Evolutionary conservation across 1,140 invertebrate species (phyloP), one percentile per base, ranked within the genome.

Genomic region (Paracyclopina nana): DNA sequence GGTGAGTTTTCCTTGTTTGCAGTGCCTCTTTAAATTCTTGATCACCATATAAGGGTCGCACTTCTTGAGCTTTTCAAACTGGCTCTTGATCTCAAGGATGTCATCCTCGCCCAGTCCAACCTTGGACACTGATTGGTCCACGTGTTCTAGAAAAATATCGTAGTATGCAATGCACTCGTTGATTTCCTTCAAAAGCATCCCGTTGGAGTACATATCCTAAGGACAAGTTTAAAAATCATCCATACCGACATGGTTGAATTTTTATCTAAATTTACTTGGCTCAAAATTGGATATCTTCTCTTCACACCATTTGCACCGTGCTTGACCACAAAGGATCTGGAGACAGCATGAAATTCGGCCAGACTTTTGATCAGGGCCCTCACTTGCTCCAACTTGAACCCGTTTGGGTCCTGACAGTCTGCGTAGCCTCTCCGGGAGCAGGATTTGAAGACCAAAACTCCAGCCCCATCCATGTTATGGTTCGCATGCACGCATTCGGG

Each of bases 381-480:
- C 2, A 38, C n/a, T 8, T 38, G n/a, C 5, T 38, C 8, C 5
- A 20, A n/a, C 14, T n/a, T 16, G 4, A 38, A 9, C 5, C 34
- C 34, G n/a, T 38, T 20, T 3, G 34, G 34, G 20, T 38, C 20
- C 5, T 38, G n/a, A 20, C 34, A 38, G 20, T 38, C n/a, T 9
- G n/a, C n/a, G 8, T 16, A 38, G 34, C 34, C 34, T 4, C 20
- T 38, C 20, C 20, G n/a, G n/a, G 20, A 8, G 20, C 34, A 16
- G 4, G 22, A 48, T n/a, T 48, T 4, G 27, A 48, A 48, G 2
- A 48, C 46, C 22, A 48, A 28, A 3, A 48, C 46, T n/a, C 46
- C 46, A 4, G 46, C 46, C 4, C 46, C 46, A 48, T 48, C 46
- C 22, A 22, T 26, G 22, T 48, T 48, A 27, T 48, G 22, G 2